Conservation (phyloP, 2,113 vertebrate genomes). For the Ceyx margarethae region DNA sequence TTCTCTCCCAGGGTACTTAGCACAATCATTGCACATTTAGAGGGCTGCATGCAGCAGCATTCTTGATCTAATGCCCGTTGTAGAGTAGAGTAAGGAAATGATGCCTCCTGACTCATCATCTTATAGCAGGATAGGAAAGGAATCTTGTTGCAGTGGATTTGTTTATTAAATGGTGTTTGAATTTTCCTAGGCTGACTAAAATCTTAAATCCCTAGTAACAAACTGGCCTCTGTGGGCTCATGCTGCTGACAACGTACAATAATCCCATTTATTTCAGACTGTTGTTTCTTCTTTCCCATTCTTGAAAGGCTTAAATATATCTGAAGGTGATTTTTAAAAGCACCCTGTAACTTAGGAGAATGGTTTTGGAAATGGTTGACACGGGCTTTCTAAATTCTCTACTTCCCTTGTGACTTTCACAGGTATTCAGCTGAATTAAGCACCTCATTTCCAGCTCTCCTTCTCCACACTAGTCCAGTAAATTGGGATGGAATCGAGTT, state of each 20-base stretch:
- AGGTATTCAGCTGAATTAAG: not conserved
- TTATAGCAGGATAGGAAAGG: not conserved
- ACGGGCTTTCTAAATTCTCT: not conserved
- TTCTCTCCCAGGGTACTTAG: conserved; percentile 58
- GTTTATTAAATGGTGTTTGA: not conserved
- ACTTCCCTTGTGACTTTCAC: not conserved
- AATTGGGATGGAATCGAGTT: not conserved
- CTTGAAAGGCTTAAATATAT: not conserved
- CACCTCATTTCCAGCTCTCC: not conserved
- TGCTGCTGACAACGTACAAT: not conserved
- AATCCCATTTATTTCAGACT: not conserved
- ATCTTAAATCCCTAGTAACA: not conserved
- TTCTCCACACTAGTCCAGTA: not conserved
- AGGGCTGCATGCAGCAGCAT: not conserved
- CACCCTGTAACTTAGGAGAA: not conserved
- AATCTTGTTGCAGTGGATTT: not conserved
- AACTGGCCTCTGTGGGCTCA: not conserved
- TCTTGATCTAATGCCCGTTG: not conserved
- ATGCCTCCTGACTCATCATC: not conserved
- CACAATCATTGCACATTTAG: conserved; percentile 27
- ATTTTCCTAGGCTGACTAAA: not conserved
- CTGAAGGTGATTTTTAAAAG: not conserved
- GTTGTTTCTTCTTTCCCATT: not conserved
- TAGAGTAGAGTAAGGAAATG: not conserved
- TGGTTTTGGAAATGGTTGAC: not conserved